phyloP scores from a whole-genome alignment of 2,888 invertebrate genomes.

The Tupiocoris notatus region DNA sequence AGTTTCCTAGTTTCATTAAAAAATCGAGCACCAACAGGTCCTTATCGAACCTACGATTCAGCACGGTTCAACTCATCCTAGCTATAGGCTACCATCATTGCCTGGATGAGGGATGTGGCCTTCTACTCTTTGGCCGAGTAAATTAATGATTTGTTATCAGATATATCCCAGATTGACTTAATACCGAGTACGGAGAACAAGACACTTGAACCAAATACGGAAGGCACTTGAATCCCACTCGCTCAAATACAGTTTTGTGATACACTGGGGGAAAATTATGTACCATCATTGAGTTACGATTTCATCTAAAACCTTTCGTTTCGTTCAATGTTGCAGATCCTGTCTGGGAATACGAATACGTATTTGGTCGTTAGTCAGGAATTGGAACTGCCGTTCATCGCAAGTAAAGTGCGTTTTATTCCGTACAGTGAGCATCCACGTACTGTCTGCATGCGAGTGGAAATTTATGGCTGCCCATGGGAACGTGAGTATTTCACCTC shows the following conservation, averaged over 20 bases:
- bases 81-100: no score
- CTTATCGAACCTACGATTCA: no score
- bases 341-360: constrained; percentile 75
- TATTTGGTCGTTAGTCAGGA: constrained; percentile 69
- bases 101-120: no score
- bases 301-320: constrained; percentile 40
- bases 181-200: no score
- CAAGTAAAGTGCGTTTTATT: constrained; percentile 80
- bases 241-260: neutral
- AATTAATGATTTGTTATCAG: no score
- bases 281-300: no score
- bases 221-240: neutral
- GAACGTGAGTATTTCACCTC: constrained; percentile 62
- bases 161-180: no score
- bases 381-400: constrained; percentile 80
- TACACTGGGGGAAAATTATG: no score
- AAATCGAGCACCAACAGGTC: no score
- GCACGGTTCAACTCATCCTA: no score
- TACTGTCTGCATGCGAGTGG: constrained; percentile 89
- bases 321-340: constrained; percentile 60
- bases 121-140: no score
- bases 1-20: neutral
- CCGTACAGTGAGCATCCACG: constrained; percentile 82
- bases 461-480: constrained; percentile 83
- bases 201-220: no score